Conservation (phyloP, 2,113 vertebrate species). For the Scomber japonicus region DNA sequence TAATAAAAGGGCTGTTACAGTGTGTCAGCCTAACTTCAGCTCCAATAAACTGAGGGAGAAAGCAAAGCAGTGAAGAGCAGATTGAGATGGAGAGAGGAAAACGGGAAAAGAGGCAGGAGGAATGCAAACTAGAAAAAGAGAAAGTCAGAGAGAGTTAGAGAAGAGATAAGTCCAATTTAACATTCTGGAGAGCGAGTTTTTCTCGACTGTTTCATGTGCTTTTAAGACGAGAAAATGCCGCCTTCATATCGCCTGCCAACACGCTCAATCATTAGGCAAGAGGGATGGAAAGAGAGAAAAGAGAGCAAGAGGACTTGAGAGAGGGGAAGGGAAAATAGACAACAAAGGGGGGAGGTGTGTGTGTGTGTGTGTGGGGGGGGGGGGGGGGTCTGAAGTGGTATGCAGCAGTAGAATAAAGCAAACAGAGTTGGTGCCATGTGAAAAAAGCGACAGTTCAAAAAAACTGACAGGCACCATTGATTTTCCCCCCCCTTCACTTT, state of each 20-base stretch:
- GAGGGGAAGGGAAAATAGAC: conserved; percentile 11
- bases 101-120: background rate
- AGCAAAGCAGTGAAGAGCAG: background rate
- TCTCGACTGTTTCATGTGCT: conserved; percentile 47
- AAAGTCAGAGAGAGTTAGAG: conserved; percentile 25
- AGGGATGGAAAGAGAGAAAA: conserved; percentile 16
- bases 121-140: conserved; percentile 13
- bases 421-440: conserved; percentile 55
- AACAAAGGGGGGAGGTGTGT: conserved; percentile 3
- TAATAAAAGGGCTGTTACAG: conserved; percentile 49
- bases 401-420: conserved; percentile 40
- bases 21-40: background rate
- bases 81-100: conserved; percentile 18
- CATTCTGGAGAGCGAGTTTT: conserved; percentile 37
- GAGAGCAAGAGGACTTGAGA: conserved; percentile 22
- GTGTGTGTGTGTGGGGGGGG: too few species aligned
- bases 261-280: conserved; percentile 52
- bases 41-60: conserved; percentile 18
- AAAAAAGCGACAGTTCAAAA: conserved; percentile 61
- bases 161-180: conserved; percentile 42
- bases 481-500: conserved; percentile 60
- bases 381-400: conserved; percentile 20
- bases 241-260: conserved; percentile 54
- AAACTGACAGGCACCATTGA: conserved; percentile 67
- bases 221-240: conserved; percentile 39